These are phyloP conservation scores for Bufo bufo DNA, from an alignment of 2,113 vertebrate genomes.

Conservation along the genomic window DNA sequence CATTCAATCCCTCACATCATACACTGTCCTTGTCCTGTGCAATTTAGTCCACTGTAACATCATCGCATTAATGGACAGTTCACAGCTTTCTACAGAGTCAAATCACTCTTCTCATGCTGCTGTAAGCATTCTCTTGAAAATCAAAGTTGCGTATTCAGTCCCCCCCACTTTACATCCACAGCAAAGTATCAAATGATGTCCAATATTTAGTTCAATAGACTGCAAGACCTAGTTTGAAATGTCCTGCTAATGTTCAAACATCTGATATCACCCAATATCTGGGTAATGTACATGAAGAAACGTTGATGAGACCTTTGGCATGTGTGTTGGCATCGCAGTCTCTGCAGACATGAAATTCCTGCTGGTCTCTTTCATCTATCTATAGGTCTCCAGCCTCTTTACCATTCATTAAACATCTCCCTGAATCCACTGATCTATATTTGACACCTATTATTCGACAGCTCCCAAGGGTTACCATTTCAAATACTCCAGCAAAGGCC, in stretches of 20 bases:
- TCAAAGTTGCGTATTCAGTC: too few species aligned
- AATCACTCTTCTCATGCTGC: too few species aligned
- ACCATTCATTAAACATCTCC: not conserved
- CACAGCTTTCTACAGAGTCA: not conserved
- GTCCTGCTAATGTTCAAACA: not conserved
- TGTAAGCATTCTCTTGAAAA: too few species aligned
- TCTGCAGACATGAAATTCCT: conserved; percentile 1
- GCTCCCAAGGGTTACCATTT: conserved; percentile 57
- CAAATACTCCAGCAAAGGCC: conserved; percentile 61
- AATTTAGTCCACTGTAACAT: not conserved
- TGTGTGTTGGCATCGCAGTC: not conserved
- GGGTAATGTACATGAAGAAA: not conserved
- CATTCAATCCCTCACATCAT: not conserved
- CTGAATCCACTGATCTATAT: conserved; percentile 48
- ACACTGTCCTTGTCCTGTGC: not conserved
- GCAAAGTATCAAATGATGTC: too few species aligned
- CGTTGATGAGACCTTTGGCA: not conserved
- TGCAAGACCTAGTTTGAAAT: not conserved
- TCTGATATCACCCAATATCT: not conserved
- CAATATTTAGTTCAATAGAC: too few species aligned
- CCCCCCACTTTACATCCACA: too few species aligned
- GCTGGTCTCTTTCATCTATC: not conserved
- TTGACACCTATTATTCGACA: conserved; percentile 48
- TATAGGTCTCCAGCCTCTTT: conserved; percentile 19
- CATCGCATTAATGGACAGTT: not conserved